Conservation (phyloP, 2,113 vertebrate genomes). For the Sprattus sprattus region DNA sequence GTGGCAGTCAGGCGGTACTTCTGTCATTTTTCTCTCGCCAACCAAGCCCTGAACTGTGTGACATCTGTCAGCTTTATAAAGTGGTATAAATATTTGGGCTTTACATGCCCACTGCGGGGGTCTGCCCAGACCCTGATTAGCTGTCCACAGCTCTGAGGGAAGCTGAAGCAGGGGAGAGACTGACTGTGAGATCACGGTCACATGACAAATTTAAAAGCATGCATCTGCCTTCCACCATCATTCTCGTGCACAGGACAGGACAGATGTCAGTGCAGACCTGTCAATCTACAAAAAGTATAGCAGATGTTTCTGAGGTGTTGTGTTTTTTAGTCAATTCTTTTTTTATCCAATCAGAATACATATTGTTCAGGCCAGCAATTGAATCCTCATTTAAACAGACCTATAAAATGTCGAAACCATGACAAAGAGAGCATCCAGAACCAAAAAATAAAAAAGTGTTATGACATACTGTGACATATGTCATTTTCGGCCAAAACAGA, state of each 20-base stretch:
- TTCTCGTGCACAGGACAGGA: background rate
- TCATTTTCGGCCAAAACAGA: background rate
- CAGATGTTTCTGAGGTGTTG: background rate
- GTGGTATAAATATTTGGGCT: background rate
- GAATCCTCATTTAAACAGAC: background rate
- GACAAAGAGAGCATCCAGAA: background rate
- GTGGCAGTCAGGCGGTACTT: background rate
- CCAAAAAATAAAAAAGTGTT: background rate
- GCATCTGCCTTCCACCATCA: background rate
- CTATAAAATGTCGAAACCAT: background rate
- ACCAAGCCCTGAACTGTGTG: background rate
- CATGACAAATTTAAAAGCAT: background rate
- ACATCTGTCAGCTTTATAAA: background rate
- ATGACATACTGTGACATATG: background rate
- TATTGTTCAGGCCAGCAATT: background rate
- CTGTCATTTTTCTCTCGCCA: background rate
- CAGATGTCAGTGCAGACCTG: background rate
- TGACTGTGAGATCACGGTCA: background rate
- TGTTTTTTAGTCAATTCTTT: background rate
- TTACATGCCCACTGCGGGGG: background rate
- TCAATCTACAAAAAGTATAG: background rate
- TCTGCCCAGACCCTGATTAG: background rate
- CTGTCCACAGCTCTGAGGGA: background rate
- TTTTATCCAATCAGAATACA: background rate
- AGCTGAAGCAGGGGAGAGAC: background rate